Evolutionary conservation across 2,888 invertebrate species (phyloP), one percentile per base, ranked within the genome.

Genomic region (Ornithoptera alexandrae): DNA sequence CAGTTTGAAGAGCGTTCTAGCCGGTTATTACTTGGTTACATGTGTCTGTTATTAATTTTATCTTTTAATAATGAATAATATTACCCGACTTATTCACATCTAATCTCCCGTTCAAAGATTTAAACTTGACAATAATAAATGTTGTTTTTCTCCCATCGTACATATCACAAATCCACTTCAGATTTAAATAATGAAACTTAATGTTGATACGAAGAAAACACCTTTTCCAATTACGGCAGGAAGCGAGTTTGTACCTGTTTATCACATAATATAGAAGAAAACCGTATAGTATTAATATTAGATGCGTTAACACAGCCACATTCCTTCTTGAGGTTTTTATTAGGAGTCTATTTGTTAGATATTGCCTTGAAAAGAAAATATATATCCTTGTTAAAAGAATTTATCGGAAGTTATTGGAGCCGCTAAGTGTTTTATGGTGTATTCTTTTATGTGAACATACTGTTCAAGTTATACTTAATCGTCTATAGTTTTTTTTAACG

Each of bases 281-380:
- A 65, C 46, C 65, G 61, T 46, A 65, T 22, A 56, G 56, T 61
- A 62, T 69, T 69, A 69, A 69, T 69, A 65, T 65, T 62, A 69
- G 46, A 69, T 69, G 65, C 60, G 58, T 58, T 50, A 57, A 65
- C 62, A 56, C 57, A 57, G 57, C 61, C 42, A 57, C 24, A 46
- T 61, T 57, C 56, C 57, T 18, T 46, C 56, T 57, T 53, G 36
- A 57, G 56, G 56, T 69, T 57, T 67, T 69, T 61, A 65, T 68
- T 36, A 68, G 53, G 42, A 46, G 30, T 24, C 65, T 20, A 69
- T 69, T 69, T 69, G 65, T 56, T 65, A 56, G 57, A 42, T 57
- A 56, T 65, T 61, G 18, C 65, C 69, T 61, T 69, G 39, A 53
- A 24, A 24, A 61, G 61, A 61, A 65, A 61, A 24, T 61, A 61